These are phyloP conservation scores for Anoplius nigerrimus DNA, from an alignment of 2,888 invertebrate species.

Conservation along the genomic window DNA sequence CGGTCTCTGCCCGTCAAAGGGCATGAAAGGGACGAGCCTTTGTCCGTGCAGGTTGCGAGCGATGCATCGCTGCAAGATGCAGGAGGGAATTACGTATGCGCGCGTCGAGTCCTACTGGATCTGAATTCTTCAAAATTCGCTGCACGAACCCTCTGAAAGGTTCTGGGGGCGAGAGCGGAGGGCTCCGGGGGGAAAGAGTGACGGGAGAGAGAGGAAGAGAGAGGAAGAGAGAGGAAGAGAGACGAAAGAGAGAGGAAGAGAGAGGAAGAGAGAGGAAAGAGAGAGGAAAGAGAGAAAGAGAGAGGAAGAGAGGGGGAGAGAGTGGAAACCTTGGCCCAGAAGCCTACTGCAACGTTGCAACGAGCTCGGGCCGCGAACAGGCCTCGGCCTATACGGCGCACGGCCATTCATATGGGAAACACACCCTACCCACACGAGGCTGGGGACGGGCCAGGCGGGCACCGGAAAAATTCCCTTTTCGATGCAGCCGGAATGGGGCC, in stretches of 20 bases:
- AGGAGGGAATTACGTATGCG: too few relatives aligned
- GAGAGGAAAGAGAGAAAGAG: constrained; percentile 23
- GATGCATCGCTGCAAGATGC: too few relatives aligned
- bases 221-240: constrained; percentile 37
- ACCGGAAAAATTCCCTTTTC: constrained; percentile 46
- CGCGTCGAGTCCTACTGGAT: too few relatives aligned
- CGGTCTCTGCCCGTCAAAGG: too few relatives aligned
- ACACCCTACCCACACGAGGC: constrained; percentile 28
- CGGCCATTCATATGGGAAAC: constrained; percentile 50
- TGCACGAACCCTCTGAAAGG: too few relatives aligned
- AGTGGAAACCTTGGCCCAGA: constrained; percentile 53
- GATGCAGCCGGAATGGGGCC: constrained; percentile 39
- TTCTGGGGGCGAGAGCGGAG: too few relatives aligned
- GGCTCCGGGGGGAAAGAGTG: background rate
- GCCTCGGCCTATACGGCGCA: constrained; percentile 10
- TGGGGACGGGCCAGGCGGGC: constrained; percentile 42
- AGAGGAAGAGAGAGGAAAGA: constrained; percentile 36
- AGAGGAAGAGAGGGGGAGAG: constrained; percentile 21
- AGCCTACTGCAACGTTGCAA: constrained; percentile 62
- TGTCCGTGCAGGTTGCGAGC: too few relatives aligned
- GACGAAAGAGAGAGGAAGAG: constrained; percentile 23
- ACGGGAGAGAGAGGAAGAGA: constrained; percentile 23
- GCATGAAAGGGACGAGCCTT: too few relatives aligned
- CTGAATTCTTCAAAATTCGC: too few relatives aligned
- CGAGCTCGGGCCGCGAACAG: constrained; percentile 34